Percentiles rank a stretch among this genome's conserved stretches.
Evolutionary conservation across 2,888 invertebrate species (phyloP).

Genomic region (Spisula subtruncata): DNA sequence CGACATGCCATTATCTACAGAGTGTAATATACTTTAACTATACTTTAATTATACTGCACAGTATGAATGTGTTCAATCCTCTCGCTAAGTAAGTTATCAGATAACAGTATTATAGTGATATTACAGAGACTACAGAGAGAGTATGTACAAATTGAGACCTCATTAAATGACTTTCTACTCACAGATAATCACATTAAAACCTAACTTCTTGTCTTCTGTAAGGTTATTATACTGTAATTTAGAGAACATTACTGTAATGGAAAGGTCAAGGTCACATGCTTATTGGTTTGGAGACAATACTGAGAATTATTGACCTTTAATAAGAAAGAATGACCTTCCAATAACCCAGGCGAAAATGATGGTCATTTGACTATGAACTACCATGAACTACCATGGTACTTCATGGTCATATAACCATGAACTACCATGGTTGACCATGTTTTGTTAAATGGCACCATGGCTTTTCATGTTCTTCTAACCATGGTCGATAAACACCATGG

Average conservation of each 20-base stretch:
- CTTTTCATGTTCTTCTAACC: too few relatives aligned
- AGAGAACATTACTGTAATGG: not conserved
- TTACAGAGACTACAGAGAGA: not conserved
- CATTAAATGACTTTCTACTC: constrained; percentile 1
- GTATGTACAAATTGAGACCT: not conserved
- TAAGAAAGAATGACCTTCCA: too few relatives aligned
- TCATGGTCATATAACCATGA: too few relatives aligned
- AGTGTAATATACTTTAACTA: not conserved
- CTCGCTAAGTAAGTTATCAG: not conserved
- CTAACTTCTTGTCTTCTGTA: not conserved
- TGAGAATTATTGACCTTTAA: too few relatives aligned
- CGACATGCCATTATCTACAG: not conserved
- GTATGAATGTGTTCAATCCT: constrained; percentile 2
- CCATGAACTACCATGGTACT: too few relatives aligned
- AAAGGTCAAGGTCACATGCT: too few relatives aligned
- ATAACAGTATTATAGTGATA: not conserved
- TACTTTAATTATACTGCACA: not conserved
- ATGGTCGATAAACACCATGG: too few relatives aligned
- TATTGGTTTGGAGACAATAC: too few relatives aligned
- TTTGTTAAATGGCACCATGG: too few relatives aligned
- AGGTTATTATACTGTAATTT: not conserved
- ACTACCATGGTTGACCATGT: too few relatives aligned
- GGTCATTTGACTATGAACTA: too few relatives aligned
- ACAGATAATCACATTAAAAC: not conserved
- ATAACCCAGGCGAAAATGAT: too few relatives aligned